These are phyloP conservation scores for Diorhabda sublineata DNA, from an alignment of 1,140 invertebrate genomes.

Conservation along the genomic window DNA sequence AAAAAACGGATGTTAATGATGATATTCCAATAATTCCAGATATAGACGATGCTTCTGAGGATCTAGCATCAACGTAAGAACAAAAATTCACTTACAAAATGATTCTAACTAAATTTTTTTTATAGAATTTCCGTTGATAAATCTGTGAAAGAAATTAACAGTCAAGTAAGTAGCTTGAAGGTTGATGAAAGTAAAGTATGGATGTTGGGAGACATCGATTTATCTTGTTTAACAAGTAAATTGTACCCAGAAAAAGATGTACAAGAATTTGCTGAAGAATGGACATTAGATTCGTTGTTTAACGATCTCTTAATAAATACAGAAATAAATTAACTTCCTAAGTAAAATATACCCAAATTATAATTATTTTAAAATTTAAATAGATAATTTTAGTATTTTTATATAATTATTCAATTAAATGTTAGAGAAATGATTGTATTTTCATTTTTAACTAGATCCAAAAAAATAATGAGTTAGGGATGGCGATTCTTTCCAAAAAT, in stretches of 20 bases:
- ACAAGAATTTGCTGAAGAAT: slow-evolving; percentile 36
- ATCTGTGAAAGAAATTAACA: slow-evolving; percentile 43
- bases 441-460: no score
- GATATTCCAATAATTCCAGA: slow-evolving; percentile 45
- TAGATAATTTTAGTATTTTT: not conserved
- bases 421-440: not conserved
- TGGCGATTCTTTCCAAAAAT: no score
- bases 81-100: no score
- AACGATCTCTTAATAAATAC: slow-evolving; percentile 32
- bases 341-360: not conserved
- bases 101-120: slow-evolving; percentile 5
- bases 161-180: slow-evolving; percentile 32
- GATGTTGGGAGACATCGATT: slow-evolving; percentile 41
- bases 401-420: not conserved
- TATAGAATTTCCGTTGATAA: slow-evolving; percentile 39
- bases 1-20: slow-evolving; percentile 35
- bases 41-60: slow-evolving; percentile 41
- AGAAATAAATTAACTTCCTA: not conserved
- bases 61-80: slow-evolving; percentile 38
- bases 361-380: not conserved
- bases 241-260: slow-evolving; percentile 41
- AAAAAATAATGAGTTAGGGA: no score
- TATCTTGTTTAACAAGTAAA: slow-evolving; percentile 37
- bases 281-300: slow-evolving; percentile 42
- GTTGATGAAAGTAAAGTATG: slow-evolving; percentile 33